phyloP scores from a whole-genome alignment of 2,888 invertebrate species.

The Emmelina monodactyla region DNA sequence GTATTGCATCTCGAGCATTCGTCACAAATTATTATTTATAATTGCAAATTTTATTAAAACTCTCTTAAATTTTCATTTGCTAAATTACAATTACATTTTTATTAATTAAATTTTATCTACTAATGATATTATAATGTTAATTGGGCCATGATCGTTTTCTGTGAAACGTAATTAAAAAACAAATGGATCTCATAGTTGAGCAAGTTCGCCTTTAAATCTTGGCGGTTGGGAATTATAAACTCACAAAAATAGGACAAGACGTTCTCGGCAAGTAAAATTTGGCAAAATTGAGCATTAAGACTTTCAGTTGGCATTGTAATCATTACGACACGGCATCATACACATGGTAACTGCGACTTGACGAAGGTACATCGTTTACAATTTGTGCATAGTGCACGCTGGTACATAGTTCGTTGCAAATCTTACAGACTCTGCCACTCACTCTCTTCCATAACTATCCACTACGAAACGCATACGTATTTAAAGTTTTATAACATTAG shows the following conservation, averaged over 20 bases:
- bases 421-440: no score
- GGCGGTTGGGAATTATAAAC: slow-evolving; percentile 3
- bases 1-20: slow-evolving; percentile 64
- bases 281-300: slow-evolving; percentile 66
- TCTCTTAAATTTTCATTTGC: slow-evolving; percentile 37
- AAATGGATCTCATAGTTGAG: slow-evolving; percentile 33
- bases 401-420: no score
- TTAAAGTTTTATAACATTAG: no score
- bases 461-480: no score
- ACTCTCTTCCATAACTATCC: no score
- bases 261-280: slow-evolving; percentile 62
- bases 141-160: slow-evolving; percentile 35
- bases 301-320: slow-evolving; percentile 56
- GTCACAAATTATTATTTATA: slow-evolving; percentile 45
- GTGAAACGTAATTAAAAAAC: slow-evolving; percentile 21
- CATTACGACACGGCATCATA: slow-evolving; percentile 39
- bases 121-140: slow-evolving; percentile 39
- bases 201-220: slow-evolving; percentile 25
- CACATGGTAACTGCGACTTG: slow-evolving; percentile 60
- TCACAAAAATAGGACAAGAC: slow-evolving; percentile 45
- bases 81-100: slow-evolving; percentile 46
- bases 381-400: no score
- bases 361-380: no score
- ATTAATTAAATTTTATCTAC: slow-evolving; percentile 29
- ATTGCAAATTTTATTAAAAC: slow-evolving; percentile 42